phyloP scores from a whole-genome alignment of 1,140 invertebrate species.

The Cherax quadricarinatus region DNA sequence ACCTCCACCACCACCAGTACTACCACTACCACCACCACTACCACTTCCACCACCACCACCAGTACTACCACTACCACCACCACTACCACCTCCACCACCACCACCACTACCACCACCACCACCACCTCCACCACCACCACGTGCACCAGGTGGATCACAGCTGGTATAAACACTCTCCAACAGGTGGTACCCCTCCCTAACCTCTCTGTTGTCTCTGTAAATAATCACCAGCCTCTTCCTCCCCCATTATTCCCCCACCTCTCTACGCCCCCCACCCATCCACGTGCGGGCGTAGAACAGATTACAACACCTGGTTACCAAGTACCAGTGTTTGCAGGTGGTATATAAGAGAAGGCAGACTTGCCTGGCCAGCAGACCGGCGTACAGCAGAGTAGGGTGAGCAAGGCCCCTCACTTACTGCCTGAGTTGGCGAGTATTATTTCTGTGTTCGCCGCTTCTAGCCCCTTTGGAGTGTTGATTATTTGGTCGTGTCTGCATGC shows the following conservation, averaged over 20 bases:
- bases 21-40: too few species aligned
- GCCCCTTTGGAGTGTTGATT: not conserved
- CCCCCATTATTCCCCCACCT: not conserved
- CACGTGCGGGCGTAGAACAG: conserved; percentile 1
- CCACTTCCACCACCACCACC: too few species aligned
- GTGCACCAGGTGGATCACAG: not conserved
- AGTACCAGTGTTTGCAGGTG: not conserved
- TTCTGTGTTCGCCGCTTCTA: conserved; percentile 25
- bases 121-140: not conserved
- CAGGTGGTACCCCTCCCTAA: not conserved
- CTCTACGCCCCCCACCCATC: not conserved
- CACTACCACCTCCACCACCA: not conserved
- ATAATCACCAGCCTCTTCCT: not conserved
- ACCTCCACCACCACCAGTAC: too few species aligned
- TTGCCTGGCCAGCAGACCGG: not conserved
- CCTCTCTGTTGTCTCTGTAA: not conserved
- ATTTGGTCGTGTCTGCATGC: not conserved
- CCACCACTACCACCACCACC: too few species aligned
- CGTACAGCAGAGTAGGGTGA: not conserved
- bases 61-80: not conserved
- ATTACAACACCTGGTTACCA: conserved; percentile 24
- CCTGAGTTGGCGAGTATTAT: not conserved
- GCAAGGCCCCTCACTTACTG: not conserved
- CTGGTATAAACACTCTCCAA: not conserved
- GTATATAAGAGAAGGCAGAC: not conserved